Percentiles rank a stretch among this genome's conserved stretches.
Evolutionary conservation across 30 jellyfish, hydroid and myxozoan genomes (phyloP).

Genomic region (Turritopsis dohrnii): DNA sequence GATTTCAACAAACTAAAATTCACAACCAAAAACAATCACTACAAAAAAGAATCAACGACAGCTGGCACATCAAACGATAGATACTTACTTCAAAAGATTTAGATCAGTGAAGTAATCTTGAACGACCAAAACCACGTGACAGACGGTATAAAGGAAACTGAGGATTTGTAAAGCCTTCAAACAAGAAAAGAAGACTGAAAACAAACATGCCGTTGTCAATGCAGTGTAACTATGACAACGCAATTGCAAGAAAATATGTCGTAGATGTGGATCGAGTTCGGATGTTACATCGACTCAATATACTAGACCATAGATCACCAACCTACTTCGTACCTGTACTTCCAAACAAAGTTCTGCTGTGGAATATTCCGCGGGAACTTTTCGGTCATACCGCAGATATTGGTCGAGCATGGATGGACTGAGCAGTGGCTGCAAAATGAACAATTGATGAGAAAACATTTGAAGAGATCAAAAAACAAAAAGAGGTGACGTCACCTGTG

Average conservation of each 20-base stretch:
- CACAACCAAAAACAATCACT: not conserved
- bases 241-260: too few species aligned
- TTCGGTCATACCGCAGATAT: conserved; percentile 75
- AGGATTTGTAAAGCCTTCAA: conserved; percentile 73
- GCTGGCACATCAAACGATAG: not conserved
- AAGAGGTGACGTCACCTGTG: conserved; percentile 51
- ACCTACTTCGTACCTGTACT: conserved; percentile 68
- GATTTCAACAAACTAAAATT: conserved; percentile 50
- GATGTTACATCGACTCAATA: too few species aligned
- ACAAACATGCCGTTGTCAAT: not conserved
- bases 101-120: conserved; percentile 67
- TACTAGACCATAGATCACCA: too few species aligned
- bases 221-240: not conserved
- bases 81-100: conserved; percentile 54
- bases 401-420: conserved; percentile 93
- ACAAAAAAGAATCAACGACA: not conserved
- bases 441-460: not conserved
- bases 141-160: conserved; percentile 66
- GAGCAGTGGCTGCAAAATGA: conserved; percentile 61
- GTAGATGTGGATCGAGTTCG: too few species aligned
- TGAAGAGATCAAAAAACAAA: not conserved
- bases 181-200: not conserved
- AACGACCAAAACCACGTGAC: conserved; percentile 80
- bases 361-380: conserved; percentile 85
- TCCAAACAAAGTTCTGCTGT: conserved; percentile 94